These are phyloP conservation scores for Drosophila kanapiae DNA, from an alignment of 1,140 invertebrate species.

Conservation along the genomic window DNA sequence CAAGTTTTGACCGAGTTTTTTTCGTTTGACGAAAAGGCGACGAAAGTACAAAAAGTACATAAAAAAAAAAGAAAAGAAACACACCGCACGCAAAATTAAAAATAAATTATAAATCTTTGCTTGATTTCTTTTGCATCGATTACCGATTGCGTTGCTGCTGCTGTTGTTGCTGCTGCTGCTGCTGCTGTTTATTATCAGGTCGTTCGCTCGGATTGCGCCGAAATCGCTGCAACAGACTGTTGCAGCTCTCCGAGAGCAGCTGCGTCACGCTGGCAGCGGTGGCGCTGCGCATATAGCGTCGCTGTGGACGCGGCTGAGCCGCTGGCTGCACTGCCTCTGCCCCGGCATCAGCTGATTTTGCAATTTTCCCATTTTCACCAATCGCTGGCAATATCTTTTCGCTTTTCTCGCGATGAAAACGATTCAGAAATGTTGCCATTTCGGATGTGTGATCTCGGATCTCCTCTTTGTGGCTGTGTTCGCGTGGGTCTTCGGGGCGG, in stretches of 20 bases:
- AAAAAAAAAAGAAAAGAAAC: conserved; percentile 8
- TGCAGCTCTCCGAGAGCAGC: conserved; percentile 93
- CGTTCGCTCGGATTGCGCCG: conserved; percentile 90
- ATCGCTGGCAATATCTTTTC: conserved; percentile 74
- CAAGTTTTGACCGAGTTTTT: conserved; percentile 77
- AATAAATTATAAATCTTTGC: conserved; percentile 76
- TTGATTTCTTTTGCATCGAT: conserved; percentile 79
- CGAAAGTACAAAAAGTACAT: conserved; percentile 33
- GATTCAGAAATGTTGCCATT: conserved; percentile 84
- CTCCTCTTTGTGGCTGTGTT: conserved; percentile 32
- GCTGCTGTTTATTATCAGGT: conserved; percentile 80
- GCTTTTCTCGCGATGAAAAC: conserved; percentile 84
- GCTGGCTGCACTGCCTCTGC: conserved; percentile 37
- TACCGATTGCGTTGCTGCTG: conserved; percentile 75
- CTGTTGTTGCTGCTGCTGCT: conserved; percentile 55
- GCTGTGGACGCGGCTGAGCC: conserved; percentile 86
- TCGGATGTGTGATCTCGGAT: conserved; percentile 14
- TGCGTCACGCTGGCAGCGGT: conserved; percentile 93
- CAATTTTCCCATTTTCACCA: conserved; percentile 61
- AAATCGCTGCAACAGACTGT: conserved; percentile 92
- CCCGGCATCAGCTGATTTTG: conserved; percentile 57
- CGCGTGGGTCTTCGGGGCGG: conserved; percentile 40
- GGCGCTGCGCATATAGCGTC: conserved; percentile 91
- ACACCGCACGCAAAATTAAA: conserved; percentile 64
- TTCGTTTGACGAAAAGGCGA: conserved; percentile 53